Evolutionary conservation across 2,797 vertebrate species (phyloP), one percentile per base, ranked within the genome.

Genomic region (Paguma larvata): DNA sequence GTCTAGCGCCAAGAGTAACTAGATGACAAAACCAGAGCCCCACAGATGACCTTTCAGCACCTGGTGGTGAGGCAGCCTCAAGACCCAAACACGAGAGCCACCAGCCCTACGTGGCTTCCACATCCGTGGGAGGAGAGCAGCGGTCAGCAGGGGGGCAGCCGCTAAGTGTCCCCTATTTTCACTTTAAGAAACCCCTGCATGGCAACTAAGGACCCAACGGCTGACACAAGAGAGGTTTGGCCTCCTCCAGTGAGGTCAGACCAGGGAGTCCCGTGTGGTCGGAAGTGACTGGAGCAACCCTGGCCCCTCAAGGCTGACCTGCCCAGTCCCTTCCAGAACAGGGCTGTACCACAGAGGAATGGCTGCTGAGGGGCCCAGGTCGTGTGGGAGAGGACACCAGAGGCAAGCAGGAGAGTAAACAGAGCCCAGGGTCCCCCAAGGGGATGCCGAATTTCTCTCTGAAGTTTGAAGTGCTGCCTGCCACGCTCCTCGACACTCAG

Each of bases 11-110:
- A 25, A 86, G 38, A 88, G 44, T n/a, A 32, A 18, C 21, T 15
- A 48, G 77, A 48, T 27, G 48, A 16, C 53, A 63, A 91, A 83
- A 68, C 34, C 38, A 59, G 85, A 93, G 32, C 13, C 63, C 27
- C 3, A n/a, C 0, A 25, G 34, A 18, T 25, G 38, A 38, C n/a
- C 11, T 4, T 18, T 19, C 11, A 7, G 53, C 38, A 4, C 23
- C 62, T 18, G 23, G 25, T 19, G 65, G 67, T 13, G 7, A 68
- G 34, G 53, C 25, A 62, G 73, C 30, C 51, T 85, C n/a, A 34
- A 14, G 32, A 51, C 32, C 34, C 67, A 34, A n/a, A 83, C 5
- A 32, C 21, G 30, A 53, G 73, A 23, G 59, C 21, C 27, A n/a
- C 13, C 25, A 3, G 46, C 21, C 51, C 12, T 6, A 1, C 15